These are phyloP conservation scores for Campoletis sonorensis DNA, from an alignment of 1,140 invertebrate species.

Conservation along the genomic window DNA sequence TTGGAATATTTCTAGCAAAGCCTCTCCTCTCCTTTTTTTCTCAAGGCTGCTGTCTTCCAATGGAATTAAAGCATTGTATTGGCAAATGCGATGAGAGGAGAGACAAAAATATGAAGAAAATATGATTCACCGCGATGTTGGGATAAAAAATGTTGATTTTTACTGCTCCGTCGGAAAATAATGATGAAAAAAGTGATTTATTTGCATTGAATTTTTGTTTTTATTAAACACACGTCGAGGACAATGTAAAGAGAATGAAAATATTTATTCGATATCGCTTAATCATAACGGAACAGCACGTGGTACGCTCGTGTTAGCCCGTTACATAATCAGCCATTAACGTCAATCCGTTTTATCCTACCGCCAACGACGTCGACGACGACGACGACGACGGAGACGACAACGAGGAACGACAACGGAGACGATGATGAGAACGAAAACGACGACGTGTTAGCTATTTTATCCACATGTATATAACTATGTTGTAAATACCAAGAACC, in stretches of 20 bases:
- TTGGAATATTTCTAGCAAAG: not conserved
- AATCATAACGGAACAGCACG: not conserved
- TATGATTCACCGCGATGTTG: not conserved
- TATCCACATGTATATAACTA: not conserved
- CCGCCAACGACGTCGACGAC: constrained; percentile 21
- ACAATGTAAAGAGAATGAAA: not conserved
- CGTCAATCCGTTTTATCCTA: constrained; percentile 29
- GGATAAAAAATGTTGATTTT: no score
- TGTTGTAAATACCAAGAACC: not conserved
- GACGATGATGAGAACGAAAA: constrained; percentile 8
- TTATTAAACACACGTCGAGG: not conserved
- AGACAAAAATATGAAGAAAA: no score
- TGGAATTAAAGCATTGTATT: no score
- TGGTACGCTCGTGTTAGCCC: not conserved
- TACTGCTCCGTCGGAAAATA: no score
- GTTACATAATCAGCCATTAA: constrained; percentile 23
- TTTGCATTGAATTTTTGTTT: no score
- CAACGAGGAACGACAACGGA: not conserved
- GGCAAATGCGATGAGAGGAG: no score
- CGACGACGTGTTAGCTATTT: not conserved
- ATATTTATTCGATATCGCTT: constrained; percentile 17
- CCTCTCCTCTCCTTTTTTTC: not conserved
- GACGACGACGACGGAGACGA: constrained; percentile 6
- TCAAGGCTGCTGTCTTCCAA: no score
- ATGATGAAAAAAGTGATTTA: no score